A percentile compares a stretch with the other conserved stretches of the same genome.
Evolutionary conservation across 2,113 vertebrate genomes (phyloP).

Genomic region (Megaceryle torquata): DNA sequence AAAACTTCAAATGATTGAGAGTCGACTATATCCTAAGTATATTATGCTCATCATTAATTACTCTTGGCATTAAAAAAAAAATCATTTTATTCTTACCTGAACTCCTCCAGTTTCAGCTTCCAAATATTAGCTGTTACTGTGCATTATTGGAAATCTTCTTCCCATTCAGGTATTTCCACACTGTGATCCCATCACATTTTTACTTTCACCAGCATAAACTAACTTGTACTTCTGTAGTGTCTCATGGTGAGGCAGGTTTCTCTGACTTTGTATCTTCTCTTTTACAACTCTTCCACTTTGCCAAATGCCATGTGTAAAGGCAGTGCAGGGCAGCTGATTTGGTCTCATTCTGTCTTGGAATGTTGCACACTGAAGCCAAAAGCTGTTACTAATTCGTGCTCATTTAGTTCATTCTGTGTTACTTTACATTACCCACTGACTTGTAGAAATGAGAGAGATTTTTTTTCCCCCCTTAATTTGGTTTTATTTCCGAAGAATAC

Average conservation of each 20-base stretch:
- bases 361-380: not conserved
- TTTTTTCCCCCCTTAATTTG: not conserved
- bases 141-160: not conserved
- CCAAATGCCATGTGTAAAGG: not conserved
- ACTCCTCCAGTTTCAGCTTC: not conserved
- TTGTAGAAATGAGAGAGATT: not conserved
- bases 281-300: not conserved
- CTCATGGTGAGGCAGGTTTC: not conserved
- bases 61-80: conserved; percentile 13
- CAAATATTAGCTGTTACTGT: not conserved
- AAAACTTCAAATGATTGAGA: conserved; percentile 58
- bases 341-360: not conserved
- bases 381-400: not conserved
- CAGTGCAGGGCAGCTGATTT: not conserved
- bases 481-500: not conserved
- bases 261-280: not conserved
- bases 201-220: not conserved
- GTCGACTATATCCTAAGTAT: conserved; percentile 15
- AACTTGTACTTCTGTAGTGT: accelerated
- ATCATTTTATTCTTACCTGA: conserved; percentile 18
- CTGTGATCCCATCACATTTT: not conserved
- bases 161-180: not conserved
- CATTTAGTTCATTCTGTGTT: not conserved
- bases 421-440: not conserved
- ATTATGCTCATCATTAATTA: conserved; percentile 42